Conservation (phyloP, 2,113 vertebrate genomes). For the Ailurus styani region DNA sequence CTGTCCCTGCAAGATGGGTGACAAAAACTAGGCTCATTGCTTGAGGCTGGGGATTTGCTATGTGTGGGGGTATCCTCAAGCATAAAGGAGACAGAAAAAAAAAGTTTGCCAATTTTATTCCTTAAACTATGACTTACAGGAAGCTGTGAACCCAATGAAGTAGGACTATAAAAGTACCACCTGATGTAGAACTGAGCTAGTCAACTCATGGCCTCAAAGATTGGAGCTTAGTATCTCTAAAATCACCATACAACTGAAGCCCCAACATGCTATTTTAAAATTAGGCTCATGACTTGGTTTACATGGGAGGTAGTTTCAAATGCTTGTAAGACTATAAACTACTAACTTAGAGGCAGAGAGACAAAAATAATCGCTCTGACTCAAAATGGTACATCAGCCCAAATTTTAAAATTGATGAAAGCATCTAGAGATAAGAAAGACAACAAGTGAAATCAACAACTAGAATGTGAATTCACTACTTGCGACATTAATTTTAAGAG, state of each 20-base stretch:
- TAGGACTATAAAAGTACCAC: neutral
- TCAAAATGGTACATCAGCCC: neutral
- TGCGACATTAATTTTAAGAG: neutral
- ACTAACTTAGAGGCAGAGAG: neutral
- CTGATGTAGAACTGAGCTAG: neutral
- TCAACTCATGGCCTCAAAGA: neutral
- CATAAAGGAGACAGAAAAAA: neutral
- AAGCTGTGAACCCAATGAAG: neutral
- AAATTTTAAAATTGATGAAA: neutral
- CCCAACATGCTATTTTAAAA: neutral
- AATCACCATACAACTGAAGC: neutral
- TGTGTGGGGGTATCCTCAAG: neutral
- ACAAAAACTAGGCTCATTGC: neutral
- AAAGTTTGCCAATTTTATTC: neutral
- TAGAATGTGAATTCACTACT: neutral
- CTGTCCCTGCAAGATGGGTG: too few relatives aligned
- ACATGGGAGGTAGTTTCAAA: neutral
- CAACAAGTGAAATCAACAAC: neutral
- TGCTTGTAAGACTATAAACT: neutral
- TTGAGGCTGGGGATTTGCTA: neutral
- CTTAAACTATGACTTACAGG: neutral
- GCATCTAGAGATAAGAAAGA: neutral
- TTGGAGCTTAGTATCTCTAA: neutral
- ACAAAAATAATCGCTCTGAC: neutral
- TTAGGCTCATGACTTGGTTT: neutral